Base-by-base conservation (phyloP, 2,888 invertebrate species). In the Amphipoea oculea region DNA sequence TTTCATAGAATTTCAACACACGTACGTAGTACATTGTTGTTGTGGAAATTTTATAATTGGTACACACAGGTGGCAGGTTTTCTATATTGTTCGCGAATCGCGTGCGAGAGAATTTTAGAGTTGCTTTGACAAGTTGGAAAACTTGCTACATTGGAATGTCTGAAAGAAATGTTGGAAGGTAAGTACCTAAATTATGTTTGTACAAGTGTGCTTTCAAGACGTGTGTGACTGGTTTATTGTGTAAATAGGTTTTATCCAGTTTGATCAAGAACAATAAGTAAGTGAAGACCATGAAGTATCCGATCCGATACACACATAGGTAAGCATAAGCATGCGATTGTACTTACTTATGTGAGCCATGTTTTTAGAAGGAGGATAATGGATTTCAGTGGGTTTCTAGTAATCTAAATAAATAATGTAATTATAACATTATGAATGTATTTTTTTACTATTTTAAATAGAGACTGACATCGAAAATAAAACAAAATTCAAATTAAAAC, bases 1-100 rank as follows among this genome's bases (percentile, higher is more conserved):
- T 77, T 83, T 85, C 81, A 89, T 86, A 85, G 84, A 88, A 86
- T 88, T 86, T 85, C 83, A 79, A 74, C 84, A 85, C 83, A 82
- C 84, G 86, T 83, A 72, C 74, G n/a, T 66, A 68, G n/a, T 66
- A 68, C 80, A 75, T 73, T 80, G 83, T 72, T 81, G 83, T 62
- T 80, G 82, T 79, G 78, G 82, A 74, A 88, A 84, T 85, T 86
- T 83, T 79, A 84, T 84, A 86, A 85, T 88, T 90, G 74, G 82
- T 86, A 86, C 65, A 88, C 83, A 87, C 86, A 80, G 86, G 75
- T 74, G 82, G 54, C 54, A 62, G 67, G 40, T 62, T 73, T 54
- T 57, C 70, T 81, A 40, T 42, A 62, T 42, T 71, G 81, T 81
- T 72, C 11, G 36, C 29, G 76, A 23, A 65, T 54, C 62, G 60